Evolutionary conservation across 2,797 vertebrate species (phyloP).

Genomic region (Cottoperca gobio): DNA sequence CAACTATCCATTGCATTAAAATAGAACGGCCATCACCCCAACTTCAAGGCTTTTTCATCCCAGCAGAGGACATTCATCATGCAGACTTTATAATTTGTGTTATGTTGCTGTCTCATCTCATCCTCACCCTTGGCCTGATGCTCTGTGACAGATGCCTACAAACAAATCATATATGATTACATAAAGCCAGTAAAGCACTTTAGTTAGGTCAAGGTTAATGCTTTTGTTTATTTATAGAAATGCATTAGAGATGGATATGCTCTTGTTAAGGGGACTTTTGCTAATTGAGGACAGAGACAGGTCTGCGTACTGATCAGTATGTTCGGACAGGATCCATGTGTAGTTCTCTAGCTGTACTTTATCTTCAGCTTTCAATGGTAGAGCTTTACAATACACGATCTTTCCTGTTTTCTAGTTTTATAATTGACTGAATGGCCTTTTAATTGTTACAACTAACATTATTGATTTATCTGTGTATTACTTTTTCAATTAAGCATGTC

Average conservation of each 20-base stretch:
- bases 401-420: background rate
- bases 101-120: constrained; percentile 70
- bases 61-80: constrained; percentile 64
- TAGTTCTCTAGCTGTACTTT: constrained; percentile 8
- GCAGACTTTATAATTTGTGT: constrained; percentile 72
- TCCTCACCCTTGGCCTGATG: constrained; percentile 62
- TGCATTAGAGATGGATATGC: constrained; percentile 61
- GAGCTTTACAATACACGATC: background rate
- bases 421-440: background rate
- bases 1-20: constrained; percentile 41
- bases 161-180: constrained; percentile 71
- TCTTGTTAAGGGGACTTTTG: constrained; percentile 51
- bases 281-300: constrained; percentile 47
- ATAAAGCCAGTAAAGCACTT: constrained; percentile 64
- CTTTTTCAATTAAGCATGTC: background rate
- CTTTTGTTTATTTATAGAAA: constrained; percentile 74
- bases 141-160: constrained; percentile 67
- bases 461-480: background rate
- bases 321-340: constrained; percentile 17
- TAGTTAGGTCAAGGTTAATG: constrained; percentile 71
- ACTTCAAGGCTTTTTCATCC: constrained; percentile 59
- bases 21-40: constrained; percentile 21
- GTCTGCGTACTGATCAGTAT: constrained; percentile 39
- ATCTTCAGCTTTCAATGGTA: background rate
- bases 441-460: background rate